A percentile compares a stretch with the other conserved stretches of the same genome.
phyloP scores from a whole-genome alignment of 1,140 invertebrate genomes.

The Drosophila oshimai region DNA sequence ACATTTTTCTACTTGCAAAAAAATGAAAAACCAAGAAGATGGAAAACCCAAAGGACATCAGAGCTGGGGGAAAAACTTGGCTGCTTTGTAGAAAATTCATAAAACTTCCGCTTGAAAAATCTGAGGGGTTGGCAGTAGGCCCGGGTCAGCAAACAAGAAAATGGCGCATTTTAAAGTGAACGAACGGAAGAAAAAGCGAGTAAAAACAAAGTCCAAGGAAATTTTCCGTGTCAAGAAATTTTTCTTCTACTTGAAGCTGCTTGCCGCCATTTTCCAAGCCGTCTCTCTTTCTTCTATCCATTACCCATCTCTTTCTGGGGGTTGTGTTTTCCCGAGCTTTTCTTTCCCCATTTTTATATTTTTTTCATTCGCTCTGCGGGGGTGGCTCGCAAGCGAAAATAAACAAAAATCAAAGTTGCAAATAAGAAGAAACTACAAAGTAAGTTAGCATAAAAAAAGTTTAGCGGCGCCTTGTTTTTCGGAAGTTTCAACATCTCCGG shows the following conservation, averaged over 20 bases:
- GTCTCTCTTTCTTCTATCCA: not conserved
- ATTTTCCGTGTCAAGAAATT: constrained; percentile 56
- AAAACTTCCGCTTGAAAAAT: constrained; percentile 71
- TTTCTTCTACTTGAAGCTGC: constrained; percentile 33
- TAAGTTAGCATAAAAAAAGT: constrained; percentile 78
- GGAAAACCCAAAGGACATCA: constrained; percentile 42
- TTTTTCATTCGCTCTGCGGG: not conserved
- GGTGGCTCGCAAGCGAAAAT: constrained; percentile 64
- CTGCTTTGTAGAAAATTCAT: constrained; percentile 78
- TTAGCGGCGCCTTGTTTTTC: constrained; percentile 76
- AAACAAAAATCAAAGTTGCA: constrained; percentile 82
- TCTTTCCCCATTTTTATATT: not conserved
- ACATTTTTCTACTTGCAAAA: constrained; percentile 24
- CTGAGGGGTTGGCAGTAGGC: constrained; percentile 5
- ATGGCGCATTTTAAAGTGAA: constrained; percentile 78
- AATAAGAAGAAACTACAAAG: constrained; percentile 81
- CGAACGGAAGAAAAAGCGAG: not conserved
- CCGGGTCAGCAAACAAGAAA: constrained; percentile 67
- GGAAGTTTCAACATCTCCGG: constrained; percentile 55
- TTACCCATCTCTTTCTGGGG: not conserved
- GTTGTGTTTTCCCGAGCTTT: constrained; percentile 18
- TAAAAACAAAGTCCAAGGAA: constrained; percentile 45
- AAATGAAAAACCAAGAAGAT: constrained; percentile 8
- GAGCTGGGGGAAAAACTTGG: constrained; percentile 49
- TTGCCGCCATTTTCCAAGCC: constrained; percentile 40